Evolutionary conservation across 92 coral and sea anemone genomes (phyloP).

Genomic region (Siderastrea siderea): DNA sequence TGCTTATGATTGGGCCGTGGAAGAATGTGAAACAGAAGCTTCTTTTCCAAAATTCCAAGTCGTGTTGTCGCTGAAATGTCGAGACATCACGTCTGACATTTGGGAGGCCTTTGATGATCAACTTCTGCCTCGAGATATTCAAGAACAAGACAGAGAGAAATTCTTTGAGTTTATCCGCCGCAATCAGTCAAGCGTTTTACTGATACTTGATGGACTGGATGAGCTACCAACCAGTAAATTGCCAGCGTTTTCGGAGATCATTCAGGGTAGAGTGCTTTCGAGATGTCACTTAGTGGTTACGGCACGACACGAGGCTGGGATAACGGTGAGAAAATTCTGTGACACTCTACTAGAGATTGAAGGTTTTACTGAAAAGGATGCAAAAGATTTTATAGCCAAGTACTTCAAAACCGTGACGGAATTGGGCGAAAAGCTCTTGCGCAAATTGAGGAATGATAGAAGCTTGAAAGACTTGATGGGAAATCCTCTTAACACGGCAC

Average conservation of each 20-base stretch:
- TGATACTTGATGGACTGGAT: slow-evolving; percentile 56
- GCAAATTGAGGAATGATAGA: background rate
- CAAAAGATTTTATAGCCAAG: slow-evolving; percentile 23
- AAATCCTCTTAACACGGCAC: slow-evolving; percentile 49
- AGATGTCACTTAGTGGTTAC: slow-evolving; percentile 36
- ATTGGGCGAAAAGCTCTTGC: background rate
- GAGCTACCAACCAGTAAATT: slow-evolving; percentile 2
- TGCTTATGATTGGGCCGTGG: slow-evolving; percentile 47
- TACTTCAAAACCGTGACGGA: slow-evolving; percentile 14
- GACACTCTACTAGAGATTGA: slow-evolving; percentile 47
- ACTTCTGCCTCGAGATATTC: slow-evolving; percentile 30
- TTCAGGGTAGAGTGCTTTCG: slow-evolving; percentile 16
- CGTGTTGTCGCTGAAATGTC: slow-evolving; percentile 29
- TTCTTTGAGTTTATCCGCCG: slow-evolving; percentile 13
- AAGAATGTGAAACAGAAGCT: background rate
- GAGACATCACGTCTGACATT: slow-evolving; percentile 26
- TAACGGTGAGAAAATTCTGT: slow-evolving; percentile 14
- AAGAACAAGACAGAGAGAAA: background rate
- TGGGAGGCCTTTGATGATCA: slow-evolving; percentile 23
- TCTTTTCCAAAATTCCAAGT: slow-evolving; percentile 20
- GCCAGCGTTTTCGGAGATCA: slow-evolving; percentile 4
- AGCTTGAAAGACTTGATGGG: slow-evolving; percentile 8
- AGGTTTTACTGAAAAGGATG: slow-evolving; percentile 37
- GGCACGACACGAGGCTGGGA: slow-evolving; percentile 47
- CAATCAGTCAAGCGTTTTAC: slow-evolving; percentile 19